A percentile compares a stretch with the other conserved stretches of the same genome.
These are phyloP conservation scores for Heterodera carotae DNA, from an alignment of 1,140 invertebrate genomes.

Conservation along the genomic window DNA sequence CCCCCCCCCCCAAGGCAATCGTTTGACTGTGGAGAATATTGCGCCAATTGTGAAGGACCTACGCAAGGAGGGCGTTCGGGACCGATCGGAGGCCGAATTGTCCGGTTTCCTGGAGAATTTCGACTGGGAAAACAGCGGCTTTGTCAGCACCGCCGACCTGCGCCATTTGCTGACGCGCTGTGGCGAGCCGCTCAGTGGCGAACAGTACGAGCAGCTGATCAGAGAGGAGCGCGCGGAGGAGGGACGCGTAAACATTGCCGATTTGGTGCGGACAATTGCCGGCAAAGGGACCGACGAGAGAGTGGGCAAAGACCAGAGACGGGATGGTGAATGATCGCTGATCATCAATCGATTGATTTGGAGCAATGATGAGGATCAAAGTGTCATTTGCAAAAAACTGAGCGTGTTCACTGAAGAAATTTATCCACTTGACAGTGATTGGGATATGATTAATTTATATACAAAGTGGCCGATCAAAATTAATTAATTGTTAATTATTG, in stretches of 20 bases:
- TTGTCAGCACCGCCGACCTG: conserved; percentile 14
- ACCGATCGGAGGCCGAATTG: conserved; percentile 23
- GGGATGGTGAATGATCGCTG: neutral
- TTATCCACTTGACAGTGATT: too few species aligned
- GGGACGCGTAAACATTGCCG: conserved; percentile 17
- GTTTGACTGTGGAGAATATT: neutral
- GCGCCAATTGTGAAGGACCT: conserved; percentile 10
- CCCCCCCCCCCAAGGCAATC: neutral
- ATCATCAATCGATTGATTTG: neutral
- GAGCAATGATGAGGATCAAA: too few species aligned
- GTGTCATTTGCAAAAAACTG: too few species aligned
- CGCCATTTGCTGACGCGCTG: conserved; percentile 19
- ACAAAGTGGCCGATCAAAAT: neutral
- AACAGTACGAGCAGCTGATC: conserved; percentile 18
- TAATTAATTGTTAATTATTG: too few species aligned
- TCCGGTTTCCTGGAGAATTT: conserved; percentile 23
- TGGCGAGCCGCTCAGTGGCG: conserved; percentile 26
- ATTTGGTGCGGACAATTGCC: conserved; percentile 17
- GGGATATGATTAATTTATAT: neutral
- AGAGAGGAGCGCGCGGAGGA: conserved; percentile 11
- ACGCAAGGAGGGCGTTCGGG: conserved; percentile 19
- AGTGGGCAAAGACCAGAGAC: neutral
- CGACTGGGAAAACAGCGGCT: conserved; percentile 23
- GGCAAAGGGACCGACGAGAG: neutral
- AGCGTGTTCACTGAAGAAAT: too few species aligned